Evolutionary conservation across 2,797 vertebrate genomes (phyloP).

Genomic region (Orestias chungarensis): DNA sequence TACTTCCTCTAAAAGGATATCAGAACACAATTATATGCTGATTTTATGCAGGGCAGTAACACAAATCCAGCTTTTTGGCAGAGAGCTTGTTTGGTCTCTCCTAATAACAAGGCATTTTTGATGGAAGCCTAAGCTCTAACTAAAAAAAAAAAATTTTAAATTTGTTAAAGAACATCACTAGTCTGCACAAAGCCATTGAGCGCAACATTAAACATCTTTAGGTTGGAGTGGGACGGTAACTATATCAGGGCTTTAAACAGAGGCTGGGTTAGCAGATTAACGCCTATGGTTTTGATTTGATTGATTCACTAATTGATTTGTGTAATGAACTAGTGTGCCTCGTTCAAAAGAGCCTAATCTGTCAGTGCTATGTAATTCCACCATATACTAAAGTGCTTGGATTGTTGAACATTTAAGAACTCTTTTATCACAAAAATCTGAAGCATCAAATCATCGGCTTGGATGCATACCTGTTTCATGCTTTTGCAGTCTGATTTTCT

Average conservation of each 20-base stretch:
- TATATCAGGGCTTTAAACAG: not conserved
- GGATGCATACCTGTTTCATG: slow-evolving; percentile 3
- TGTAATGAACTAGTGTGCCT: slow-evolving; percentile 19
- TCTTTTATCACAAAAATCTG: not conserved
- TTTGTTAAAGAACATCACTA: slow-evolving; percentile 4
- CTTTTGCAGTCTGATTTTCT: too few relatives aligned
- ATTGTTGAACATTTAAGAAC: slow-evolving; percentile 13
- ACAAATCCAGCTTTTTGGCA: slow-evolving; percentile 4
- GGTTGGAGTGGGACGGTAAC: slow-evolving; percentile 14
- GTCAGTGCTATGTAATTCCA: slow-evolving; percentile 23
- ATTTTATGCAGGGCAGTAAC: slow-evolving; percentile 1
- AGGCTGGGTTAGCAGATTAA: slow-evolving; percentile 26
- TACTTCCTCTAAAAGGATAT: slow-evolving; percentile 11
- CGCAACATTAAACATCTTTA: slow-evolving; percentile 14
- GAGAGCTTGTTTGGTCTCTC: not conserved
- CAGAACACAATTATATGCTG: not conserved
- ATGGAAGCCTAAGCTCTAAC: slow-evolving; percentile 1
- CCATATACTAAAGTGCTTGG: slow-evolving; percentile 19
- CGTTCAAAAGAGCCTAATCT: slow-evolving; percentile 20
- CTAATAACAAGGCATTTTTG: not conserved
- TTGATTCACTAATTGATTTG: slow-evolving; percentile 45
- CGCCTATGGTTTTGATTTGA: slow-evolving; percentile 32
- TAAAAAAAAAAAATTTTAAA: slow-evolving; percentile 16
- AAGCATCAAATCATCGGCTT: not conserved
- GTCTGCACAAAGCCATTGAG: not conserved